Evolutionary conservation across 2,113 vertebrate genomes (phyloP), one percentile per base, ranked within the genome.

Genomic region (Gallinago jamesoni): DNA sequence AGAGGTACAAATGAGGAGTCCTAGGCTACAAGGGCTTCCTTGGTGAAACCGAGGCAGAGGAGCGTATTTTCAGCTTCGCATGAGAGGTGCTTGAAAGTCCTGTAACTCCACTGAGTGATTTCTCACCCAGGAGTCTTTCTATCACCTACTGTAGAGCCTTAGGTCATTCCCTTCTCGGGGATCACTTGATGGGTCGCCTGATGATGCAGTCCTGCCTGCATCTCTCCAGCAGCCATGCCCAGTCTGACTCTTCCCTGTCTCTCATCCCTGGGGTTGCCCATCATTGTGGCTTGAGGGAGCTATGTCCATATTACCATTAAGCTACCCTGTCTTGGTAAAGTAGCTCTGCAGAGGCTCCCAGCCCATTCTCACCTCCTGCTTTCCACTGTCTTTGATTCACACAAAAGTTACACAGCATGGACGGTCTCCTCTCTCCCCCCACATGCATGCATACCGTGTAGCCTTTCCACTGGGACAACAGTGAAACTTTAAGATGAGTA

Each of bases 351-450:
- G 30, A 17, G 28, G 62, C 23, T 75, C 43, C 28, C 16, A 79
- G 28, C 6, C 18, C 21, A 35, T 31, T 83, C n/a, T 66, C 31
- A 70, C 10, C 18, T 75, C 16, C 27, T 27, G 20, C 6, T 79
- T 82, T 28, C 31, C 14, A n/a, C 12, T 23, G 30, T 25, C 20
- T 74, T 47, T 75, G 14, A 48, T 66, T 69, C 28, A 48, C 17
- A 52, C 7, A 53, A 7, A 74, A 45, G 8, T n/a, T 48, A 60
- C 8, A 35, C 17, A 45, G 28, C 25, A 33, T 27, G 12, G 63
- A 37, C 0, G 0, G 33, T 28, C 21, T 62, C 18, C 19, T 41
- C 12, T 31, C 9, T 30, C 15, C 9, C 10, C 4, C 10, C 2
- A 28, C 31, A 30, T 23, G 30, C 7, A 45, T 10, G 9, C n/a